Evolutionary conservation across 2,797 vertebrate genomes (phyloP), one percentile per base, ranked within the genome.

Genomic region (Xenops minutus): DNA sequence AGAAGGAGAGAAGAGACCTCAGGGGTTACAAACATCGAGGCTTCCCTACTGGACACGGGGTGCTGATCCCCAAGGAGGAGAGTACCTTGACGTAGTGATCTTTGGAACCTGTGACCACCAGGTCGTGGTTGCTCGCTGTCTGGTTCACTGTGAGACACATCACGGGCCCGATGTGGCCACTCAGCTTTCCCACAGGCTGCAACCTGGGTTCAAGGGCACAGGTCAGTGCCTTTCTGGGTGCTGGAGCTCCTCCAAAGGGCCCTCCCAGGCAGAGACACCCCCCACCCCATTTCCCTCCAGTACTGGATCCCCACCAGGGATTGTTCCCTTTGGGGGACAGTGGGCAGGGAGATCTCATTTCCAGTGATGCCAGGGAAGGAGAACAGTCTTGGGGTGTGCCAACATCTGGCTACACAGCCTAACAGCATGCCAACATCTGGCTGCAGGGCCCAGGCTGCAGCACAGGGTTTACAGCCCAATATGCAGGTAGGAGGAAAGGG

Each of bases 81-180:
- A 16, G 27, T 97, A 99, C 99, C 99, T 99, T 99, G 86, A 99
- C 98, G 0, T 99, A 99, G 97, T 99, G 99, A 96, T 99, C 99
- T 96, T 99, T 99, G 89, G 99, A 99, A 87, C 99, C 99, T 1
- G 99, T 99, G 96, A 99, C 99, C 81, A 99, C 99, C 96, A 99
- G 98, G 97, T 99, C 99, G 17, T 98, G 99, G 88, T 98, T 99
- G 92, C 97, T 98, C 9, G 98, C 85, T 1, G 99, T 99, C 96
- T 98, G 99, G 91, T 98, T 98, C 91, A 99, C 99, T 0, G 99
- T 99, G 72, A 99, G 98, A 96, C 99, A 99, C 99, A 99, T 99
- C 96, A 99, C 99, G 0, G 99, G 99, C 26, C 99, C 99, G 2
- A 99, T 99, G 97, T 99, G 99, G 56, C 99, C 99, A 0, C 98